A percentile compares a stretch with the other conserved stretches of the same genome.
Evolutionary conservation across 1,140 invertebrate genomes (phyloP).

Genomic region (Apis laboriosa): DNA sequence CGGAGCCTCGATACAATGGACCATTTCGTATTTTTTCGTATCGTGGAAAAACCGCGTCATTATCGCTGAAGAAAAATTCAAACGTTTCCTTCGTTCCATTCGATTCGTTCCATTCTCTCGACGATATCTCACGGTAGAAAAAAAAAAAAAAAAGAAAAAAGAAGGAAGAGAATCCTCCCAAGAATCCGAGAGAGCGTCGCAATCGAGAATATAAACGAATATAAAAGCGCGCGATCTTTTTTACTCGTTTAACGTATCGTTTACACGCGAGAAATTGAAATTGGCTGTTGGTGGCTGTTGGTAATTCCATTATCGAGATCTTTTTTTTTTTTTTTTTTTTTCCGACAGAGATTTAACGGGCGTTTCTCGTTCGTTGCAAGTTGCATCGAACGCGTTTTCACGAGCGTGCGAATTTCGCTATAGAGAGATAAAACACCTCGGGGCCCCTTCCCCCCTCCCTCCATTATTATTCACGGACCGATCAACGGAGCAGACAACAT

Average conservation of each 20-base stretch:
- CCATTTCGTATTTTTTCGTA: slow-evolving; percentile 25
- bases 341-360: background rate
- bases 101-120: background rate
- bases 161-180: no score
- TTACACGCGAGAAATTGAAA: slow-evolving; percentile 43
- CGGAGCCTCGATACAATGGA: slow-evolving; percentile 3
- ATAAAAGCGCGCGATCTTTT: no score
- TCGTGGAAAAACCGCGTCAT: slow-evolving; percentile 27
- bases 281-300: background rate
- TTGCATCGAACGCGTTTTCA: background rate
- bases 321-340: slow-evolving; percentile 15
- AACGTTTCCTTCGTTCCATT: no score
- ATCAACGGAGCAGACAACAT: slow-evolving; percentile 57
- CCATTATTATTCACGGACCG: slow-evolving; percentile 62
- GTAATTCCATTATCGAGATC: slow-evolving; percentile 57
- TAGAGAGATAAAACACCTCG: slow-evolving; percentile 5
- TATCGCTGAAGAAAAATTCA: slow-evolving; percentile 34
- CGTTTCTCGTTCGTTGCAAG: background rate
- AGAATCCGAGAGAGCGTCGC: no score
- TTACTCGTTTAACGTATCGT: slow-evolving; percentile 3
- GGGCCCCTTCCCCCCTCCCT: background rate
- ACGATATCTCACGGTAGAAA: background rate
- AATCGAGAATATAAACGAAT: background rate
- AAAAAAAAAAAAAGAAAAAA: no score
- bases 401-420: background rate